Evolutionary conservation across 1,140 invertebrate genomes (phyloP).

Genomic region (Paraescarpia echinospica): DNA sequence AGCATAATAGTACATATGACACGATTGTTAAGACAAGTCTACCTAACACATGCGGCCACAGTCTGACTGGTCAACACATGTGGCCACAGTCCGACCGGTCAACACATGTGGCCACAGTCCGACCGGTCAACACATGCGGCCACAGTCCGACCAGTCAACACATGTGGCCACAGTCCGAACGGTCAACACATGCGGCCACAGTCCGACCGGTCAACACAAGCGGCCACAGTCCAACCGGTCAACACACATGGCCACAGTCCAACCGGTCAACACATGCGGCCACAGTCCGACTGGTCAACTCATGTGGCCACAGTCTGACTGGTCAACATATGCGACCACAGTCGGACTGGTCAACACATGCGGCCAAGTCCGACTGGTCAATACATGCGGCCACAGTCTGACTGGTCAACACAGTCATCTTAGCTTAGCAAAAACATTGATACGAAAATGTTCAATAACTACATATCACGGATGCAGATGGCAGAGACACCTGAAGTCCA

Average conservation of each 20-base stretch:
- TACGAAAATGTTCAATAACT: background rate
- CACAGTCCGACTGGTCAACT: background rate
- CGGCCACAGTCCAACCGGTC: background rate
- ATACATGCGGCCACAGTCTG: background rate
- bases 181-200: background rate
- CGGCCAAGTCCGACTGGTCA: background rate
- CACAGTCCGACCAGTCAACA: background rate
- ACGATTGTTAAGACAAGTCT: background rate
- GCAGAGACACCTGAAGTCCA: background rate
- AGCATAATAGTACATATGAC: background rate
- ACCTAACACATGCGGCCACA: background rate
- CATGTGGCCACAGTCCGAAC: background rate
- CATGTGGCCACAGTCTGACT: background rate
- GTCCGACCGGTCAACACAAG: background rate
- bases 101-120: background rate
- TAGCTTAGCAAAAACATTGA: slow-evolving; percentile 1
- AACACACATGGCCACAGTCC: background rate
- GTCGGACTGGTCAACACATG: background rate
- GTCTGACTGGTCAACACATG: background rate
- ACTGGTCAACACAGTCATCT: background rate
- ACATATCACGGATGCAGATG: background rate
- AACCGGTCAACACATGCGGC: background rate
- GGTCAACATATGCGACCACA: background rate
- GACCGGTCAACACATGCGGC: background rate
- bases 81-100: background rate